Percentiles rank a stretch among this genome's conserved stretches.
Conservation (phyloP, 2,797 vertebrate genomes). For the Pangasius macronema region DNA sequence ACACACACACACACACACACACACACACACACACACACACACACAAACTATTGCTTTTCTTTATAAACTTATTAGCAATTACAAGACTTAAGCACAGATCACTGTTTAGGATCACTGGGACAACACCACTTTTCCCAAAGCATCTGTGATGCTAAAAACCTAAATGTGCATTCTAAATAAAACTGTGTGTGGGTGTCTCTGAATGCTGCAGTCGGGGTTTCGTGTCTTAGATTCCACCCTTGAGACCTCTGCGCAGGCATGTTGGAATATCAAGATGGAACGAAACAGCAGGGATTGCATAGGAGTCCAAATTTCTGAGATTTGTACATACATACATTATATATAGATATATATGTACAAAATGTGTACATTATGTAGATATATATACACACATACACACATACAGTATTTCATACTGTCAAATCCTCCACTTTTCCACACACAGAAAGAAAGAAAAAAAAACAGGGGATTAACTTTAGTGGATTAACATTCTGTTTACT, state of each 20-base stretch:
- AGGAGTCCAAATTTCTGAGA: background rate
- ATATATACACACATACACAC: background rate
- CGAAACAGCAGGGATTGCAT: background rate
- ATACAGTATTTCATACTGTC: background rate
- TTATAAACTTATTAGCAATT: constrained; percentile 10
- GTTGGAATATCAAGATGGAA: background rate
- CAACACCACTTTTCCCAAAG: constrained; percentile 15
- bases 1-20: background rate
- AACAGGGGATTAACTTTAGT: constrained; percentile 12
- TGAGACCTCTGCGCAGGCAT: background rate
- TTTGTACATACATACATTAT: background rate
- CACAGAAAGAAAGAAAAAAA: too few species aligned
- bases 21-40: background rate
- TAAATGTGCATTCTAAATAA: constrained; percentile 24
- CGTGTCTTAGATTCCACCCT: constrained; percentile 20
- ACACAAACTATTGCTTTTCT: background rate
- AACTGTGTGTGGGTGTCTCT: constrained; percentile 24
- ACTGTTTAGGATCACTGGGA: constrained; percentile 14
- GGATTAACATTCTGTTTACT: constrained; percentile 48
- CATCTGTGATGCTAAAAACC: constrained; percentile 31
- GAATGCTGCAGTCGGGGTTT: constrained; percentile 9
- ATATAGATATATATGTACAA: background rate
- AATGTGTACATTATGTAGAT: background rate
- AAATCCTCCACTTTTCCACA: background rate
- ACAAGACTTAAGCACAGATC: constrained; percentile 14